phyloP scores from a whole-genome alignment of 2,113 vertebrate species.

The Ptilonorhynchus violaceus region DNA sequence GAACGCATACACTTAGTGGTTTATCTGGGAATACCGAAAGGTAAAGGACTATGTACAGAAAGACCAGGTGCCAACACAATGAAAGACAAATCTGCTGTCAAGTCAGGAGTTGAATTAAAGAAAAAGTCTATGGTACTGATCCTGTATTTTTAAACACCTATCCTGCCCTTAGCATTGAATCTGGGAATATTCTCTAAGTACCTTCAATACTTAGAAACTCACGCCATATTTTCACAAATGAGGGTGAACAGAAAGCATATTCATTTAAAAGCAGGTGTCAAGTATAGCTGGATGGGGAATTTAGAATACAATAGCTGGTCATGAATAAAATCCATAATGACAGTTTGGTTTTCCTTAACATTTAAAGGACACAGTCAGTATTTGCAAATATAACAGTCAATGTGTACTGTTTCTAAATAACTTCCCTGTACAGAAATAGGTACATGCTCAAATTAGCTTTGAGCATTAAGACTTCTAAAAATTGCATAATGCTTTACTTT shows the following conservation, averaged over 20 bases:
- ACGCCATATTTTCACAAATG: background rate
- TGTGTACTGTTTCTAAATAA: background rate
- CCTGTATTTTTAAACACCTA: background rate
- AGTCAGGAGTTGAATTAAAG: background rate
- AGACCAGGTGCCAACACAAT: background rate
- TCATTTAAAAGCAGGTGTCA: background rate
- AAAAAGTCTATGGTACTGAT: background rate
- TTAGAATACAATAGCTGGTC: background rate
- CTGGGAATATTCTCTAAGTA: background rate
- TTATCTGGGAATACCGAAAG: background rate
- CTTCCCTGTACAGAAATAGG: background rate
- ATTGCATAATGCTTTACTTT: background rate
- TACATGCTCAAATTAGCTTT: background rate
- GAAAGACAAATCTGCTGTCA: background rate
- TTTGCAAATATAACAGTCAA: background rate
- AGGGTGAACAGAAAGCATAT: background rate
- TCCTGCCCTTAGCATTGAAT: background rate
- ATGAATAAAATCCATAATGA: background rate
- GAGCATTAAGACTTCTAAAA: background rate
- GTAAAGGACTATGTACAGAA: background rate
- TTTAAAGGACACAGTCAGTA: background rate
- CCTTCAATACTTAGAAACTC: background rate
- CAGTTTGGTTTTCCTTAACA: background rate
- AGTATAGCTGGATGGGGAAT: background rate
- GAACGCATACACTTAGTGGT: background rate